phyloP scores from a whole-genome alignment of 2,888 invertebrate genomes.

The Tetragonula carbonaria region DNA sequence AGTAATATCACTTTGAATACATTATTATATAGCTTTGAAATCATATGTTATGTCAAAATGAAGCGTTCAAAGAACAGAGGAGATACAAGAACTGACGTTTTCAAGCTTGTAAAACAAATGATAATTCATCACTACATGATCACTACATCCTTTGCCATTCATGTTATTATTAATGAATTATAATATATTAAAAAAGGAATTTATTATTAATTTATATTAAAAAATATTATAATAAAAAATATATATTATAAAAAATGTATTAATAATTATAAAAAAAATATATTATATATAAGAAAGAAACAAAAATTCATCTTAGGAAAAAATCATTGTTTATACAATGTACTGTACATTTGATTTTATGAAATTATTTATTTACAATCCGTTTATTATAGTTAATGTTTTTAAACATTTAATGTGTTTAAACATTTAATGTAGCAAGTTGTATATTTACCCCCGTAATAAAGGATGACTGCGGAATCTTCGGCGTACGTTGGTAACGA shows the following conservation, averaged over 20 bases:
- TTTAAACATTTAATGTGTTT: not conserved
- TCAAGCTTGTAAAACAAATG: not conserved
- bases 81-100: not conserved
- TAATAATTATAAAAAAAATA: no score
- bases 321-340: no score
- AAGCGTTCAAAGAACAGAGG: not conserved
- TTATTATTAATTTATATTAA: no score
- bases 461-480: slow-evolving; percentile 64
- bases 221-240: no score
- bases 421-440: not conserved
- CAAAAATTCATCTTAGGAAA: no score
- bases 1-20: not conserved
- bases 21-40: not conserved
- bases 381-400: not conserved
- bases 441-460: slow-evolving; percentile 59
- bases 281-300: no score
- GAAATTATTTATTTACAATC: no score
- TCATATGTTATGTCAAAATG: not conserved
- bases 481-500: slow-evolving; percentile 61
- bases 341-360: no score
- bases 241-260: no score
- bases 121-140: not conserved
- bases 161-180: no score
- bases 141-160: no score
- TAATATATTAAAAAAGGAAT: no score